Evolutionary conservation across 2,113 vertebrate species (phyloP).

Genomic region (Brevimyrus niger): DNA sequence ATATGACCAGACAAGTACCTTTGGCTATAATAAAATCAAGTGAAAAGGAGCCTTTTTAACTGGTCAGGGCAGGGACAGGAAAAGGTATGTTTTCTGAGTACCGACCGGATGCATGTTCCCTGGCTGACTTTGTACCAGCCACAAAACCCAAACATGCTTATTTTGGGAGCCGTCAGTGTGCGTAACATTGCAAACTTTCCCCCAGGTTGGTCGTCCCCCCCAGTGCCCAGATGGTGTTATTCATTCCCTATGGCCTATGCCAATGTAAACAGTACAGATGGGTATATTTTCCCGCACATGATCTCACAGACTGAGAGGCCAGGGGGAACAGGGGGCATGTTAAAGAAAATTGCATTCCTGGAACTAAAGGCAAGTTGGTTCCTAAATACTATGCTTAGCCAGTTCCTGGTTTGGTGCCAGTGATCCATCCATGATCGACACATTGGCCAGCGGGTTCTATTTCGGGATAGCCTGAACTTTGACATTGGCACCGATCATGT

Average conservation of each 20-base stretch:
- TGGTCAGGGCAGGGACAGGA: background rate
- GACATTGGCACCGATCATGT: background rate
- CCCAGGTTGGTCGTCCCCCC: background rate
- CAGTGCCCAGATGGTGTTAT: background rate
- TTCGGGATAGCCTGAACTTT: background rate
- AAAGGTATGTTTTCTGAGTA: background rate
- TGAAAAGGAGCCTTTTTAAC: background rate
- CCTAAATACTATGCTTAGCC: background rate
- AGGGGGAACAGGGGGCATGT: background rate
- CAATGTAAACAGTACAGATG: background rate
- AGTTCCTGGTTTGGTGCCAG: background rate
- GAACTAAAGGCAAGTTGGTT: background rate
- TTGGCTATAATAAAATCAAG: background rate
- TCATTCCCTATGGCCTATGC: background rate
- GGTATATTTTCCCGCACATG: background rate
- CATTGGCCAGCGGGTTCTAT: too few relatives aligned
- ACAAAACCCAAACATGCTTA: background rate
- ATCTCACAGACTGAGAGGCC: background rate
- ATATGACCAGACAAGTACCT: background rate
- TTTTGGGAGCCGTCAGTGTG: background rate
- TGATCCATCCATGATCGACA: background rate
- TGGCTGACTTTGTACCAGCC: background rate
- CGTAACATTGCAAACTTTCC: background rate
- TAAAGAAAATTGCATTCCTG: background rate
- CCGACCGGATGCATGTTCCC: background rate